Evolutionary conservation across 2,113 vertebrate species (phyloP).

Genomic region (Nothoprocta pentlandii): DNA sequence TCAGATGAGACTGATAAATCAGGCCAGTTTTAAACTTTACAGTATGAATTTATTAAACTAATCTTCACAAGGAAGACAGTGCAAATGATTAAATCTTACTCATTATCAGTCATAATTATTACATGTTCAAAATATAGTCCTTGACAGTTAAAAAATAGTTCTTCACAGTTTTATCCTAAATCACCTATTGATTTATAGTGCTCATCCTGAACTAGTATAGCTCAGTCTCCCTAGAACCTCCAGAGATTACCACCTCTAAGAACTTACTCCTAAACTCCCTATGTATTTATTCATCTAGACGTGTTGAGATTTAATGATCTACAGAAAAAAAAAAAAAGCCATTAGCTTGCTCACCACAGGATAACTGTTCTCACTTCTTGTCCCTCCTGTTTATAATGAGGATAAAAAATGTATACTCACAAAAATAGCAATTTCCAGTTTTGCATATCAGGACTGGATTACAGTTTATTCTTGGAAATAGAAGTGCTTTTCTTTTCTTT

Average conservation of each 20-base stretch:
- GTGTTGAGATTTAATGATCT: conserved; percentile 42
- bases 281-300: background rate
- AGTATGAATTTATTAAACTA: background rate
- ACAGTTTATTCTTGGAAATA: conserved; percentile 40
- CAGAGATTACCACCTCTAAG: background rate
- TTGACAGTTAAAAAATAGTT: background rate
- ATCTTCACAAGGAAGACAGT: background rate
- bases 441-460: background rate
- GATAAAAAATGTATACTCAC: conserved; percentile 1
- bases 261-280: background rate
- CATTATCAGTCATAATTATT: background rate
- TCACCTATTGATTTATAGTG: background rate
- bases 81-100: background rate
- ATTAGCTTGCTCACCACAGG: background rate
- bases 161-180: background rate
- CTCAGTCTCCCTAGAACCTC: background rate
- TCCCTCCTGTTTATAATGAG: background rate
- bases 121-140: background rate
- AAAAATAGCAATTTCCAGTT: background rate
- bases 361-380: conserved; percentile 30
- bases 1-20: background rate
- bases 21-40: background rate
- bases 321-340: conserved; percentile 3
- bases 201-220: background rate
- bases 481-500: background rate